Evolutionary conservation across 92 coral and sea anemone species (phyloP).

Genomic region (Muricea muricata): DNA sequence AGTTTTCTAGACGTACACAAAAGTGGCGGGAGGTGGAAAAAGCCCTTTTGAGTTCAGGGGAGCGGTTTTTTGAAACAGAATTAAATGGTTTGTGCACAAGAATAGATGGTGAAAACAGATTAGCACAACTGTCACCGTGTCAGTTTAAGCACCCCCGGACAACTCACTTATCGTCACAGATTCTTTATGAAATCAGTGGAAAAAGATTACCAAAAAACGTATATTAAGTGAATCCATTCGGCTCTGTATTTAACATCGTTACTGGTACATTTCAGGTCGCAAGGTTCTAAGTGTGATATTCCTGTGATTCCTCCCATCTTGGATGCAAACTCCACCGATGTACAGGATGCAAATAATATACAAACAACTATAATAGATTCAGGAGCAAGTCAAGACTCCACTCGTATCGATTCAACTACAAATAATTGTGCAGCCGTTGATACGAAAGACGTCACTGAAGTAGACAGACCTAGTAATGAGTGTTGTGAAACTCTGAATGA

Average conservation of each 20-base stretch:
- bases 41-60: too few species aligned
- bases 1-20: too few species aligned
- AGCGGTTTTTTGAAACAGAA: too few species aligned
- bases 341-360: neutral
- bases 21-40: too few species aligned
- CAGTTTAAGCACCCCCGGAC: too few species aligned
- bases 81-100: too few species aligned
- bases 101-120: too few species aligned
- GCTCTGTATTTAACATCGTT: neutral
- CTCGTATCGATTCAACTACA: neutral
- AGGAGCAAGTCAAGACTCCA: neutral
- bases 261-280: slow-evolving; percentile 7
- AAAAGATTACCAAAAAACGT: too few species aligned
- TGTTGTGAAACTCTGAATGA: neutral
- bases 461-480: neutral
- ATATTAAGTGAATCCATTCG: neutral
- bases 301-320: slow-evolving; percentile 18
- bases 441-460: neutral
- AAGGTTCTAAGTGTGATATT: slow-evolving; percentile 34
- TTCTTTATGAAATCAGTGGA: too few species aligned
- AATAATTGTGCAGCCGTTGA: too few species aligned
- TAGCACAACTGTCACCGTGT: too few species aligned
- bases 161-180: too few species aligned
- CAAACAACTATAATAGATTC: neutral
- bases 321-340: neutral